Evolutionary conservation across 2,888 invertebrate genomes (phyloP), one percentile per base, ranked within the genome.

Genomic region (Tiliacea aurago): DNA sequence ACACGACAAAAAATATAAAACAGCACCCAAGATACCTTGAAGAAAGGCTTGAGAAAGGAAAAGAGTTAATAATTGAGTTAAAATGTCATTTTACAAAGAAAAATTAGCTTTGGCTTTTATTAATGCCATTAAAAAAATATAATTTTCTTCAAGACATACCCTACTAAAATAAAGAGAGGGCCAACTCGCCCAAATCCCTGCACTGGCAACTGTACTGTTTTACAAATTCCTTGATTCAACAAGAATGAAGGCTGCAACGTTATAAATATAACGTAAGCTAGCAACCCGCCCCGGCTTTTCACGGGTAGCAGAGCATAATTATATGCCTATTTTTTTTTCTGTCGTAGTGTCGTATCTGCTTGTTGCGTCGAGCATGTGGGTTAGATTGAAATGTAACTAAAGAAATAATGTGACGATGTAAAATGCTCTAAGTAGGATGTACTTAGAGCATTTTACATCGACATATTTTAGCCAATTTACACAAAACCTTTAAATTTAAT

Each of bases 1-100:
- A 75, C 15, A 55, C 7, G 45, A 66, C 58, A 45, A 70, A 76
- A 80, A 62, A 56, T 2, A 68, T 61, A 78, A 62, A 28, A 68
- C 4, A 33, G 13, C 45, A 47, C 41, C 56, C 47, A 18, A 55
- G 20, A 37, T 23, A 49, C 18, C 15, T 59, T n/a, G 13, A 47
- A n/a, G 15, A 75, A 23, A 45, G 45, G 10, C 23, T 74, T 59
- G 0, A 51, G 11, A 15, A 41, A 47, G 9, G 6, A 9, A 33
- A 18, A 2, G 62, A 59, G n/a, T 67, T 53, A 53, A 61, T 68
- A 45, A 37, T 59, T 49, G 10, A 76, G 41, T 72, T 55, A 59
- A 33, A 72, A 61, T 45, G 4, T 37, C 20, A 55, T 18, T 11
- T 0, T n/a, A 18, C 15, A 51, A 49, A n/a, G 15, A 11, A 41